Evolutionary conservation across 2,797 vertebrate species (phyloP).

Genomic region (Anas acuta): DNA sequence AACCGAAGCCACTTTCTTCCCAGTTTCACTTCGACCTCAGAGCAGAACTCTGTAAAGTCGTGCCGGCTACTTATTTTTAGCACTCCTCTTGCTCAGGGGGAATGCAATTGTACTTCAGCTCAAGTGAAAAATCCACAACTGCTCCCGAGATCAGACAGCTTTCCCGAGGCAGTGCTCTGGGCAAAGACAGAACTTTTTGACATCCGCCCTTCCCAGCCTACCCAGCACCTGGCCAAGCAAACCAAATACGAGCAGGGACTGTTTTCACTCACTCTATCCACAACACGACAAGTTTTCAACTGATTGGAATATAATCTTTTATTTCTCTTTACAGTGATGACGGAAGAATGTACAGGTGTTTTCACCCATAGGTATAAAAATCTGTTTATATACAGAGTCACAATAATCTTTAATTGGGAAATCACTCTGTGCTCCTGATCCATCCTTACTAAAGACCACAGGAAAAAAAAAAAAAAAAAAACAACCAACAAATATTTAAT

Average conservation of each 20-base stretch:
- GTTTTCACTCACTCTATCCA: not conserved
- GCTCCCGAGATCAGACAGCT: not conserved
- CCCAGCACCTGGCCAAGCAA: not conserved
- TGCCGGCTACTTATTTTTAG: not conserved
- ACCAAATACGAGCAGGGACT: not conserved
- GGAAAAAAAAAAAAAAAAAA: conserved; percentile 36
- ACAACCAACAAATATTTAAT: conserved; percentile 57
- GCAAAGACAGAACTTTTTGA: not conserved
- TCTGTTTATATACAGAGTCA: conserved; percentile 85
- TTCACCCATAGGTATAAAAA: conserved; percentile 83
- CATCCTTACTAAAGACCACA: conserved; percentile 66
- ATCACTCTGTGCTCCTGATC: conserved; percentile 66
- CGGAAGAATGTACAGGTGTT: conserved; percentile 81
- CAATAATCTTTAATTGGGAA: conserved; percentile 69
- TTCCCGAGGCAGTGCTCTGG: not conserved
- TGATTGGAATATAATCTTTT: conserved; percentile 83
- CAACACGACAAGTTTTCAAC: conserved; percentile 42
- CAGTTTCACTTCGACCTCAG: not conserved
- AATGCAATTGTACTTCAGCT: not conserved
- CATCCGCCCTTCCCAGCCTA: not conserved
- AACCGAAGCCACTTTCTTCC: not conserved
- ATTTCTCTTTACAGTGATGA: conserved; percentile 83
- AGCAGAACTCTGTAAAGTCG: not conserved
- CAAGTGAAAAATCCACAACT: not conserved
- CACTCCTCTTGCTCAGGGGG: not conserved